These are phyloP conservation scores for Limonius californicus DNA, from an alignment of 1,140 invertebrate genomes.

Conservation along the genomic window DNA sequence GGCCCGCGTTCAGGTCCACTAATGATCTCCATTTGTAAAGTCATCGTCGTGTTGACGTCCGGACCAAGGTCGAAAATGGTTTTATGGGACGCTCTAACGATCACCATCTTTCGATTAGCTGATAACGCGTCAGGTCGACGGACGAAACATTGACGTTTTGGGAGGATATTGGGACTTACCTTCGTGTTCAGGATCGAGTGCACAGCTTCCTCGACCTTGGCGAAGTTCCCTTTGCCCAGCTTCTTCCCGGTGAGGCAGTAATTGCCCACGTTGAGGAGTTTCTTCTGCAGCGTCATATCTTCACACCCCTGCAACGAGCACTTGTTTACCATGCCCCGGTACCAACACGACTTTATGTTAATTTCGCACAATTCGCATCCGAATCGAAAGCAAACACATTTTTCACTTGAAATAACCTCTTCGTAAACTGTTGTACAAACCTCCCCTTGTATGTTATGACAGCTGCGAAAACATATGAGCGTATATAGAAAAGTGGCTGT, in stretches of 20 bases:
- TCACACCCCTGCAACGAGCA: neutral
- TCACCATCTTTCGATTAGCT: too few relatives aligned
- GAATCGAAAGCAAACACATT: constrained; percentile 20
- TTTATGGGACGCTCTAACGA: too few relatives aligned
- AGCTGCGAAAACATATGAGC: constrained; percentile 24
- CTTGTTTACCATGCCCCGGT: neutral
- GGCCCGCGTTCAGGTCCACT: too few relatives aligned
- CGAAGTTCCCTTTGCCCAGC: constrained; percentile 60
- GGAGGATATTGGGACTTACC: constrained; percentile 38
- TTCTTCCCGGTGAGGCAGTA: constrained; percentile 56
- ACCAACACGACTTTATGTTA: constrained; percentile 14
- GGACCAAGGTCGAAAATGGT: too few relatives aligned
- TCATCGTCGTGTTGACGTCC: too few relatives aligned
- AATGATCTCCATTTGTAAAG: too few relatives aligned
- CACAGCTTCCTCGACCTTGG: constrained; percentile 55
- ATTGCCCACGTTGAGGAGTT: constrained; percentile 50
- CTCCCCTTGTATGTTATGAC: constrained; percentile 21
- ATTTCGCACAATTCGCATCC: constrained; percentile 15
- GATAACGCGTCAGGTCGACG: too few relatives aligned
- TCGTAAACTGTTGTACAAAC: constrained; percentile 20
- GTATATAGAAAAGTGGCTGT: constrained; percentile 10
- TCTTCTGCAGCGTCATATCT: constrained; percentile 34
- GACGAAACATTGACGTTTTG: too few relatives aligned
- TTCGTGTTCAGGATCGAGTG: constrained; percentile 55
- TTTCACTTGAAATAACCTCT: constrained; percentile 22